Base-by-base conservation (phyloP, 1,140 invertebrate species). In the Drosophila suzukii region DNA sequence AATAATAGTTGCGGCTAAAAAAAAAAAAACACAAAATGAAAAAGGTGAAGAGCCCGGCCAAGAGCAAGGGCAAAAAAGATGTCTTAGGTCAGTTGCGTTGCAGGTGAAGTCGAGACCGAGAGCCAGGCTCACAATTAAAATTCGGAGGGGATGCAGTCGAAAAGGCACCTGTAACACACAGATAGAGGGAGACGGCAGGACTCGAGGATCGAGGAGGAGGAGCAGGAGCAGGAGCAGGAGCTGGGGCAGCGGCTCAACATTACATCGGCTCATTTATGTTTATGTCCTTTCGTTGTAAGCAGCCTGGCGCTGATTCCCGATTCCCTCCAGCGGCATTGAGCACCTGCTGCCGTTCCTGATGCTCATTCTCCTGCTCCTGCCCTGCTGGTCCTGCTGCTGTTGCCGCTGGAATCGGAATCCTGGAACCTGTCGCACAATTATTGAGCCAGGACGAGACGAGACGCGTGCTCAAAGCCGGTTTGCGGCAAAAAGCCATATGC, bases 221-320 rank as follows among this genome's bases (percentile, higher is more conserved):
- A 60, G 53, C 34, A 20, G 20, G 20, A 20, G 20, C 1, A 20
- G 20, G 20, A 20, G 61, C 63, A 71, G 66, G 63, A 70, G 20
- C 27, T 30, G 4, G 30, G 30, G 46, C 44, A 61, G 66, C 53
- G 59, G 60, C 51, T 75, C 78, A 81, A 86, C 72, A 79, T 89
- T 81, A 89, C 84, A 89, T 78, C 84, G 77, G 80, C 85, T 89
- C 84, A 89, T 89, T 89, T 89, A 89, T 89, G 84, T 89, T 89
- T 89, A 89, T 89, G 84, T 89, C 84, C 84, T 89, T 88, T 88
- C 79, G 84, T 88, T 88, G 83, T 88, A 88, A 89, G 83, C 81
- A 60, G 67, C 57, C 67, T 62, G 60, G 81, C 82, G 83, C 79
- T 88, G 84, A 89, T 89, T 89, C 83, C 78, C 70, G 58, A 75